Percentiles rank a stretch among this genome's conserved stretches.
Conservation (phyloP, 2,888 invertebrate genomes). For the Sceliomorpha sp. region DNA sequence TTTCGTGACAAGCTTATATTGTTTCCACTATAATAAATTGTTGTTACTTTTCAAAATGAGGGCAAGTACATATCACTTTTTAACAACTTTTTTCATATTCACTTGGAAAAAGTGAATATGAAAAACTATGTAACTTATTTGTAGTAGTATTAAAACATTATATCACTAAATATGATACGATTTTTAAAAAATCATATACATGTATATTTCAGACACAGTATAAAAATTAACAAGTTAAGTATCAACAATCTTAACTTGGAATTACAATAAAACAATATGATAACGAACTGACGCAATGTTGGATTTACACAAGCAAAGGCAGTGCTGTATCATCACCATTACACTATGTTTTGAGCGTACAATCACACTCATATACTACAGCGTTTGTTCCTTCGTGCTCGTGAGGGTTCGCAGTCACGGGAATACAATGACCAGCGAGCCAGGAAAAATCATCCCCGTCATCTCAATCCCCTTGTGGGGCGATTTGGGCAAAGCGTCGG, state of each 20-base stretch:
- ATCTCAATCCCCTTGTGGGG: constrained; percentile 53
- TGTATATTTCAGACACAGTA: too few species aligned
- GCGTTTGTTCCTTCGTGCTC: constrained; percentile 35
- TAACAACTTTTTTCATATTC: too few species aligned
- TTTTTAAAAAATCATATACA: too few species aligned
- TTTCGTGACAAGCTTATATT: constrained; percentile 37
- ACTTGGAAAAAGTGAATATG: too few species aligned
- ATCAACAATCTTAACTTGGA: background rate
- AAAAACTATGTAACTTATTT: too few species aligned
- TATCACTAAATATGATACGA: too few species aligned
- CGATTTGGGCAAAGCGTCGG: constrained; percentile 29
- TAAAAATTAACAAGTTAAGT: too few species aligned
- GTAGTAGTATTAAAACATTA: too few species aligned
- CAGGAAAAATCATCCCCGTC: constrained; percentile 60
- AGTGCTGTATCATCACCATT: constrained; percentile 45
- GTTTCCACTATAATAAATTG: constrained; percentile 21
- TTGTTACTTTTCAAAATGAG: background rate
- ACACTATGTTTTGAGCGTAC: constrained; percentile 42
- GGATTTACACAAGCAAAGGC: constrained; percentile 7
- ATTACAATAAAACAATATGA: too few species aligned
- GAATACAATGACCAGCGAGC: constrained; percentile 55
- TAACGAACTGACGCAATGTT: too few species aligned
- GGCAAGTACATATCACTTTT: too few species aligned
- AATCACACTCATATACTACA: constrained; percentile 36
- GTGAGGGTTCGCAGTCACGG: constrained; percentile 49